Percentiles rank a stretch among this genome's conserved stretches.
Conservation (phyloP, 1,140 invertebrate species). For the Agrilus planipennis region DNA sequence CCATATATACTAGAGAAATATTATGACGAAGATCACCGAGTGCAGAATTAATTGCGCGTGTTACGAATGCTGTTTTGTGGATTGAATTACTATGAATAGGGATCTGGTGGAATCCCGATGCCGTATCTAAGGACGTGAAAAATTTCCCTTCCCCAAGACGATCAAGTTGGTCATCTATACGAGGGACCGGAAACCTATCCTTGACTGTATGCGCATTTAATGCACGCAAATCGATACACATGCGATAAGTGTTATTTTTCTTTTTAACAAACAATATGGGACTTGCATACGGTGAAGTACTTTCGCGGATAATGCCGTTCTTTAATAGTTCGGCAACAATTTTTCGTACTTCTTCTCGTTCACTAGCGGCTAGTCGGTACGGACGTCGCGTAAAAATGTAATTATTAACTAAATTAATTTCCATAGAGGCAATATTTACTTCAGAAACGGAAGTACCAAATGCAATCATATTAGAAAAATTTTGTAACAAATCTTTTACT, state of each 20-base stretch:
- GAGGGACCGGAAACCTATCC: slow-evolving; percentile 16
- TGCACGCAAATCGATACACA: slow-evolving; percentile 20
- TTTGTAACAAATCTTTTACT: background rate
- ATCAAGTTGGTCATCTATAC: slow-evolving; percentile 26
- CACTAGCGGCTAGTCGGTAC: background rate
- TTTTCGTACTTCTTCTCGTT: slow-evolving; percentile 3
- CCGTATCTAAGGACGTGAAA: slow-evolving; percentile 19
- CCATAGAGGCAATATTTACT: background rate
- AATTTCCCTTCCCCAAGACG: slow-evolving; percentile 10
- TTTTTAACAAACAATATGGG: slow-evolving; percentile 19
- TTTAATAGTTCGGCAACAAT: slow-evolving; percentile 3
- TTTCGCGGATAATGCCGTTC: background rate
- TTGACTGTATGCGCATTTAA: slow-evolving; percentile 17
- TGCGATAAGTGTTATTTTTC: slow-evolving; percentile 14
- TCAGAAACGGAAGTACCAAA: background rate
- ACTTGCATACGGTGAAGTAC: slow-evolving; percentile 24
- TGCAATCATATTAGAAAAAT: background rate
- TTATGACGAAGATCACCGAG: too few species aligned
- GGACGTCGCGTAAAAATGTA: background rate
- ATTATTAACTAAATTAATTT: slow-evolving; percentile 1
- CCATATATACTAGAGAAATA: too few species aligned
- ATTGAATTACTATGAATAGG: slow-evolving; percentile 1
- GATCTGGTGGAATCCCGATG: slow-evolving; percentile 14
- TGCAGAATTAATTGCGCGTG: too few species aligned
- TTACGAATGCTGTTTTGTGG: background rate